Base-by-base conservation (phyloP, 2,888 invertebrate genomes). In the Phymatocera aterrima region DNA sequence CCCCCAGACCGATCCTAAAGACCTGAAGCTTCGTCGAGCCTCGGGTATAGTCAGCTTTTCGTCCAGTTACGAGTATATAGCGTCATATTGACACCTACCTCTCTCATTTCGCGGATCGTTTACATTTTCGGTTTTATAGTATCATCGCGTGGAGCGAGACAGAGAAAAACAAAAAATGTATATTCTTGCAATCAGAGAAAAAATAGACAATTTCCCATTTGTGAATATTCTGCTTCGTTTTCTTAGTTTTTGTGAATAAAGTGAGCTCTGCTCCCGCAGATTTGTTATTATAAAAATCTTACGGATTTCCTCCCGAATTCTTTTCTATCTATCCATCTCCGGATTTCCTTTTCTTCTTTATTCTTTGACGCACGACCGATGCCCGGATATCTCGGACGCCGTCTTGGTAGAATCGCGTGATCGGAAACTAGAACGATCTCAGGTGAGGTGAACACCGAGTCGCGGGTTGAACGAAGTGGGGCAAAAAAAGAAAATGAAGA, bases 71-170 rank as follows among this genome's bases (percentile, higher is more conserved):
- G n/a, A n/a, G n/a, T n/a, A 72, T 72, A 72, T 72, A 48, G 31
- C 72, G 31, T 72, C 72, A 51, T 72, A 48, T 72, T 72, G 72
- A 72, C 72, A 72, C 72, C 72, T 72, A 72, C 72, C 72, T 72
- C 51, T 72, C 51, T 72, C 51, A 51, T 72, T 51, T 72, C 72
- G 34, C 48, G 18, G 72, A 18, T 72, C 21, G 37, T 75, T n/a
- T 4, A 10, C 54, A 51, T 34, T 31, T 5, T 72, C n/a, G n/a
- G n/a, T n/a, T n/a, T n/a, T n/a, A n/a, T n/a, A n/a, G n/a, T n/a
- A n/a, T n/a, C n/a, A n/a, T 68, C 28, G 24, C 15, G 2, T 5
- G 10, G 24, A 10, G 61, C 12, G 61, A 0, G 61, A 4, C 2
- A 18, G 5, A 31, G n/a, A 21, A 10, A 51, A 21, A 6, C 18